Conservation (phyloP, 2,113 vertebrate species). For the Myocastor coypus region DNA sequence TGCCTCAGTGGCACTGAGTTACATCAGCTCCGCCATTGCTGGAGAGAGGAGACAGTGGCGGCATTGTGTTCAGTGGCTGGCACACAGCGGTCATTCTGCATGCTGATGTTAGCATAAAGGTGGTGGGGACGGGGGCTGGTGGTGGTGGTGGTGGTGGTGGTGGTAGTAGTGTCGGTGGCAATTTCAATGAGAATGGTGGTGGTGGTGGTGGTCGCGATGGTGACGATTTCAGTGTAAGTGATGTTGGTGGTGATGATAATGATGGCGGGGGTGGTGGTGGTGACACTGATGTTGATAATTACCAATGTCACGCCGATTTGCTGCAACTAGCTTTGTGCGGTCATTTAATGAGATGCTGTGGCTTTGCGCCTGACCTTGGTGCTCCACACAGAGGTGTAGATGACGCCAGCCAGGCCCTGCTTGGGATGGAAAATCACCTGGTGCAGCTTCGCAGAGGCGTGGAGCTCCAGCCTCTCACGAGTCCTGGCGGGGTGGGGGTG, state of each 20-base stretch:
- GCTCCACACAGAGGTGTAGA: neutral
- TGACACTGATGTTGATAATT: neutral
- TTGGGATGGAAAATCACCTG: constrained; percentile 53
- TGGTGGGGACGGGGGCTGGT: neutral
- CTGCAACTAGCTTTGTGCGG: neutral
- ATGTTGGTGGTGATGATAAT: fast-evolving
- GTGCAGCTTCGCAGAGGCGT: fast-evolving
- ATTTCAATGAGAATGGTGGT: fast-evolving
- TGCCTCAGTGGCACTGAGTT: neutral
- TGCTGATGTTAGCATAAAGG: neutral
- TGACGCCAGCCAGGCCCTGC: neutral
- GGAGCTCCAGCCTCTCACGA: neutral
- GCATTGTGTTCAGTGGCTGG: too few relatives aligned
- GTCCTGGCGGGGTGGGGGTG: constrained; percentile 1
- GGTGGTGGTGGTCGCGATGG: fast-evolving
- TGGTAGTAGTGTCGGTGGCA: fast-evolving
- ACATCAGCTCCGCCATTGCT: too few relatives aligned
- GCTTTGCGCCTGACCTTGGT: neutral
- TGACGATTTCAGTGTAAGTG: fast-evolving
- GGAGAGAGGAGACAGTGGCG: neutral
- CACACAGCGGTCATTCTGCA: fast-evolving
- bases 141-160: fast-evolving
- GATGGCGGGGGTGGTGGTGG: fast-evolving
- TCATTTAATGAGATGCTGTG: neutral
- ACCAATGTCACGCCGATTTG: neutral